phyloP scores from a whole-genome alignment of 2,797 vertebrate genomes.

The Cynodonichthys magdalenae region DNA sequence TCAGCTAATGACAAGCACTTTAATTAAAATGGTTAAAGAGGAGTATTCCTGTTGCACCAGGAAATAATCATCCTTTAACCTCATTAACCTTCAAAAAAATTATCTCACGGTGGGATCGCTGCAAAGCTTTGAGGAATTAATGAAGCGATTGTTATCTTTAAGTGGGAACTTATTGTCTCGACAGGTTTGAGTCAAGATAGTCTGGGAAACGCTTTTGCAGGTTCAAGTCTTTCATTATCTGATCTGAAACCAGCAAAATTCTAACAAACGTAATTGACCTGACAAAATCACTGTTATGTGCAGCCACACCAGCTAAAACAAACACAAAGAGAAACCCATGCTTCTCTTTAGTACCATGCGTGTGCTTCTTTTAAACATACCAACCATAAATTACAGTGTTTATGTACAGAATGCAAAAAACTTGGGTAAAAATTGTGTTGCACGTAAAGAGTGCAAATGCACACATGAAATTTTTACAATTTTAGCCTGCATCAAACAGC shows the following conservation, averaged over 20 bases:
- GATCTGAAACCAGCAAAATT: slow-evolving; percentile 42
- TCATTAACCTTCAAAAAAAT: slow-evolving; percentile 10
- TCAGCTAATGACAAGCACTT: background rate
- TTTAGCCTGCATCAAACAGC: background rate
- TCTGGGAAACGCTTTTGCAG: slow-evolving; percentile 34
- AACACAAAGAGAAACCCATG: slow-evolving; percentile 28
- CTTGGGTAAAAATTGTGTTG: too few species aligned
- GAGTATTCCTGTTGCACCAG: background rate
- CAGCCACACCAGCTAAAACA: slow-evolving; percentile 31
- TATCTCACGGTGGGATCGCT: slow-evolving; percentile 6
- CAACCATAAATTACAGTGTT: background rate
- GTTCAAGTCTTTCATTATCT: slow-evolving; percentile 47
- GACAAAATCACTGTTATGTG: slow-evolving; percentile 24
- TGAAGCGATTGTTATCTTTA: slow-evolving; percentile 31
- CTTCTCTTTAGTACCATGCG: background rate
- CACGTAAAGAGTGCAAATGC: too few species aligned
- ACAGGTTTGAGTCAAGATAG: slow-evolving; percentile 35
- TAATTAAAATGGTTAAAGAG: slow-evolving; percentile 4
- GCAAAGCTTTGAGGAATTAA: slow-evolving; percentile 23
- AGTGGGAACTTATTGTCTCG: slow-evolving; percentile 37
- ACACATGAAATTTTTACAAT: too few species aligned
- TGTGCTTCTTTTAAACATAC: background rate
- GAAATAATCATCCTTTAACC: slow-evolving; percentile 14
- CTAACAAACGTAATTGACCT: slow-evolving; percentile 17
- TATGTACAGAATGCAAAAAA: too few species aligned